Percentiles rank a stretch among this genome's conserved stretches.
These are phyloP conservation scores for Rhynchotus rufescens DNA, from an alignment of 2,797 vertebrate species.

Conservation along the genomic window DNA sequence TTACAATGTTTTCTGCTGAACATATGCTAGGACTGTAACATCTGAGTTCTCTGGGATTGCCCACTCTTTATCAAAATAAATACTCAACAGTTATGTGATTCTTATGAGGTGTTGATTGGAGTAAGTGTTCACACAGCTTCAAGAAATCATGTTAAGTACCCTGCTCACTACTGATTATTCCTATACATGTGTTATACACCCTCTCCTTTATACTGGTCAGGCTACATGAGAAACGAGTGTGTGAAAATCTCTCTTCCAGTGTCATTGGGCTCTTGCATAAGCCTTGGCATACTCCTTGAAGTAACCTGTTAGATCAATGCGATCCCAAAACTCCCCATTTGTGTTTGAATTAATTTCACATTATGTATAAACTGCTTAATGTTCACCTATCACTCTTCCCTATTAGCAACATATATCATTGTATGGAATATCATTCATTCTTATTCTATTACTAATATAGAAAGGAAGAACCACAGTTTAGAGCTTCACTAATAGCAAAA, in stretches of 20 bases:
- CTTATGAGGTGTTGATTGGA: neutral
- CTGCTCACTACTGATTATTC: neutral
- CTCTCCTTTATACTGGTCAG: neutral
- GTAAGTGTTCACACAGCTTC: neutral
- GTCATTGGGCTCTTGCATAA: neutral
- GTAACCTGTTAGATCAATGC: neutral
- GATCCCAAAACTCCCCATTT: neutral
- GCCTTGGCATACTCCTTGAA: neutral
- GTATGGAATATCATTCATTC: no score
- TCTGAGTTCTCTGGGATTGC: neutral
- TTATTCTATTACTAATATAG: neutral
- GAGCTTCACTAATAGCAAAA: neutral
- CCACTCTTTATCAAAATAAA: neutral
- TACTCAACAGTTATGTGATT: neutral
- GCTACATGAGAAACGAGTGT: neutral
- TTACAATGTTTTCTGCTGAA: neutral
- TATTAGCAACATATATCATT: neutral
- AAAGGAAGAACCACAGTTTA: neutral
- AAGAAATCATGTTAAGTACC: neutral
- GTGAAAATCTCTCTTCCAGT: neutral
- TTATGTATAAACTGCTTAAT: neutral
- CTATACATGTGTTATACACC: neutral
- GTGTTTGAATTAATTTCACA: no score
- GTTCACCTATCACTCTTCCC: neutral
- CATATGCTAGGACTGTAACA: neutral